These are phyloP conservation scores for Esox niger DNA, from an alignment of 2,113 vertebrate genomes.

Conservation along the genomic window DNA sequence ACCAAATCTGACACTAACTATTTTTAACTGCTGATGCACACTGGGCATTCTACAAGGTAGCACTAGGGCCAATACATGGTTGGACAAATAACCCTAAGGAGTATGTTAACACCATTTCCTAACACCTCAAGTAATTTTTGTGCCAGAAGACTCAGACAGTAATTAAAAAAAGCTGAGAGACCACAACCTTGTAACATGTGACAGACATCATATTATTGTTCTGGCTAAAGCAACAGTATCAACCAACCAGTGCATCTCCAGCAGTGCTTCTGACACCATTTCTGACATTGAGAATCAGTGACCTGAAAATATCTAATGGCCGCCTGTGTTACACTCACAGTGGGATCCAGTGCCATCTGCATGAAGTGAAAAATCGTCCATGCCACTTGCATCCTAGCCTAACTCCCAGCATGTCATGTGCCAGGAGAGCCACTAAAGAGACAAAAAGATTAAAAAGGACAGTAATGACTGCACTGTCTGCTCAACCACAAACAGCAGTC, in stretches of 20 bases:
- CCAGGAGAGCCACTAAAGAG: slow-evolving; percentile 14
- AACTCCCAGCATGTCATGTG: slow-evolving; percentile 18
- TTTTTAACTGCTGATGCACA: too few relatives aligned
- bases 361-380: slow-evolving; percentile 16
- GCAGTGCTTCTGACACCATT: slow-evolving; percentile 35
- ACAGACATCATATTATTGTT: slow-evolving; percentile 19
- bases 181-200: background rate
- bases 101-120: too few relatives aligned
- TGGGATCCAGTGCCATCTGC: slow-evolving; percentile 7
- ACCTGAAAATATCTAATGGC: slow-evolving; percentile 54
- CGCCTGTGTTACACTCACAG: slow-evolving; percentile 6
- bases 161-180: background rate
- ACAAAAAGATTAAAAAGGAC: slow-evolving; percentile 22
- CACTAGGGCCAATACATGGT: too few relatives aligned
- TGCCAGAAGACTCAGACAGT: background rate
- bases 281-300: slow-evolving; percentile 44
- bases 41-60: too few relatives aligned
- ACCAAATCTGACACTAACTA: too few relatives aligned
- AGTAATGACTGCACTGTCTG: background rate
- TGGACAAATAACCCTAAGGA: too few relatives aligned
- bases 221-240: slow-evolving; percentile 22
- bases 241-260: slow-evolving; percentile 40
- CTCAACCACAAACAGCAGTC: slow-evolving; percentile 1
- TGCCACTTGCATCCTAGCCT: slow-evolving; percentile 21
- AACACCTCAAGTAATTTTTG: background rate